Evolutionary conservation across 1,140 invertebrate species (phyloP), one percentile per base, ranked within the genome.

Genomic region (Aphaenogaster rudis): DNA sequence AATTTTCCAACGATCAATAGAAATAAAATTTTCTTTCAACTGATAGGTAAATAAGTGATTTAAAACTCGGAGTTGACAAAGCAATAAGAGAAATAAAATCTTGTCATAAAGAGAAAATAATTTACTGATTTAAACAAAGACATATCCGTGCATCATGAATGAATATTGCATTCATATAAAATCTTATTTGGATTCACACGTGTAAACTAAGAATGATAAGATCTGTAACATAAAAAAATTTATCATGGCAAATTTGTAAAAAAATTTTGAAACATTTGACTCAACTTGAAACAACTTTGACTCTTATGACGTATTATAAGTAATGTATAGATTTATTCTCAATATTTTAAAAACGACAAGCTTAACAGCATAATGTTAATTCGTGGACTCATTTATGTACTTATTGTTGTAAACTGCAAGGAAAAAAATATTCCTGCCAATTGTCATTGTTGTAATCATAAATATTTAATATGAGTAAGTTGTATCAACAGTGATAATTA

Each of bases 291-390:
- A 21, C n/a, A 42, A 11, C 39, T 67, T 39, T 17, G 15, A 39
- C 8, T 54, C 2, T 72, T 11, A 13, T 11, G 3, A 9, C 33
- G 28, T 52, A 36, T 54, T 54, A 13, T 8, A 72, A n/a, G 13
- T 72, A 50, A 50, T 33, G 3, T 36, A 64, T 33, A 66, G 17
- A 66, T 39, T 63, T 69, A 69, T 71, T 64, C 8, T 33, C 21
- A 17, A 71, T 7, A 2, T 5, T n/a, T 66, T 9, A 1, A 39
- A 52, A 36, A 33, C 1, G 33, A 42, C 2, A 39, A 54, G 13
- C 21, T 21, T 45, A 45, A 45, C n/a, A 42, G 9, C 39, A 4
- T 21, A 45, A 42, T 42, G 9, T 42, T 67, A 67, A 67, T n/a
- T 67, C 0, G 11, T 13, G 4, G 8, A 21, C n/a, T 57, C 9